These are phyloP conservation scores for Aspidoscelis tigris DNA, from an alignment of 2,113 vertebrate genomes.

Conservation along the genomic window DNA sequence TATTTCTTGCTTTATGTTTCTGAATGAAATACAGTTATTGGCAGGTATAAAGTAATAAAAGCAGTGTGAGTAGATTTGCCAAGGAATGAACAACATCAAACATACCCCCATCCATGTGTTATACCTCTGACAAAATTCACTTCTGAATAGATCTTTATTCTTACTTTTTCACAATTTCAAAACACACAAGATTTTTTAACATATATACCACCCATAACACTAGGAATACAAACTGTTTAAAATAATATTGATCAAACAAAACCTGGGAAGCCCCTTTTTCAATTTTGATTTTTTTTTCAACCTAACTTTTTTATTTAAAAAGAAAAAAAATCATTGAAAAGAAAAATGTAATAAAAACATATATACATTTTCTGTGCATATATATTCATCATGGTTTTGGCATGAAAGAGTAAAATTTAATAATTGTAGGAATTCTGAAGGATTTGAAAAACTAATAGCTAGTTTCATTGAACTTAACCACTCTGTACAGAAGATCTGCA, in stretches of 20 bases:
- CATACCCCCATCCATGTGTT: background rate
- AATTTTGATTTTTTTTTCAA: background rate
- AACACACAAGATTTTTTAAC: background rate
- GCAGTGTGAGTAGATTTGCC: background rate
- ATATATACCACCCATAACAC: background rate
- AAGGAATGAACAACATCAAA: background rate
- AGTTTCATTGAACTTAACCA: too few species aligned
- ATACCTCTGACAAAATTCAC: background rate
- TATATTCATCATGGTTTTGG: too few species aligned
- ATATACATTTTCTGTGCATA: too few species aligned
- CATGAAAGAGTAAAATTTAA: background rate
- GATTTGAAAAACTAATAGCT: too few species aligned
- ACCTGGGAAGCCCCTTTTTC: background rate
- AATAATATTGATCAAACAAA: background rate
- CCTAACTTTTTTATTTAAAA: too few species aligned
- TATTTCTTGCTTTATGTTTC: constrained; percentile 39
- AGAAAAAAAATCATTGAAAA: too few species aligned
- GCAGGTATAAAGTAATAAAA: constrained; percentile 25
- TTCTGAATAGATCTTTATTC: background rate
- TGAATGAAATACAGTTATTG: constrained; percentile 2
- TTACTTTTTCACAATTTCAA: background rate
- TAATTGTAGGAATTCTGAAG: background rate
- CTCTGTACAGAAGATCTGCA: too few species aligned
- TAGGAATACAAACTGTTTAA: too few species aligned
- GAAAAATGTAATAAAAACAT: too few species aligned